Percentiles rank a stretch among this genome's conserved stretches.
Conservation (phyloP, 1,140 invertebrate genomes). For the Anoplolepis gracilipes region DNA sequence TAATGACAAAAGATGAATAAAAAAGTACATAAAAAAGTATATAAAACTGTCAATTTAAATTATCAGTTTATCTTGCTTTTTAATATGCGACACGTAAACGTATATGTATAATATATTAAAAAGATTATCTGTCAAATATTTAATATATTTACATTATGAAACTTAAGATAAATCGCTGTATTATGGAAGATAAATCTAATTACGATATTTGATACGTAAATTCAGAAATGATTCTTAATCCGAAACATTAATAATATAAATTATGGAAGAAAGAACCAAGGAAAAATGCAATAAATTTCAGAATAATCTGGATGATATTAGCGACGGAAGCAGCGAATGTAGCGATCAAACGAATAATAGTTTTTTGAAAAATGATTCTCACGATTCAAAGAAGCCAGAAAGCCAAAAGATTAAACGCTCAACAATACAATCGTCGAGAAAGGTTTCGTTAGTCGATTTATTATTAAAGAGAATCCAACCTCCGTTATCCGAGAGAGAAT, state of each 20-base stretch:
- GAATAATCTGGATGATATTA: background rate
- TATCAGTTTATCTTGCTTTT: background rate
- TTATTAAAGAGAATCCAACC: slow-evolving; percentile 52
- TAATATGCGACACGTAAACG: too few relatives aligned
- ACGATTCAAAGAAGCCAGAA: slow-evolving; percentile 25
- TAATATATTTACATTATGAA: background rate
- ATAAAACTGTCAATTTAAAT: too few relatives aligned
- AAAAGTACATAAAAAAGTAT: too few relatives aligned
- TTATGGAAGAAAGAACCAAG: background rate
- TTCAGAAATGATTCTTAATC: background rate
- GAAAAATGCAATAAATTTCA: background rate
- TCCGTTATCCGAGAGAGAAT: slow-evolving; percentile 31
- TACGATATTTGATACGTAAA: background rate
- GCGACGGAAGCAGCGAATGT: background rate
- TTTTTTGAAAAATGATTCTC: background rate
- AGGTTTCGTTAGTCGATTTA: background rate
- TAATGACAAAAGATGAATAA: background rate
- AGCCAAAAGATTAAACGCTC: background rate
- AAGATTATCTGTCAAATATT: background rate
- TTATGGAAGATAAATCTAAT: background rate
- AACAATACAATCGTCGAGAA: slow-evolving; percentile 10
- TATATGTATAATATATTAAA: background rate
- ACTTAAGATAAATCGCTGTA: background rate
- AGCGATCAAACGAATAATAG: background rate
- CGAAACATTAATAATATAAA: background rate